Evolutionary conservation across 2,888 invertebrate species (phyloP), one percentile per base, ranked within the genome.

Genomic region (Dryobota labecula): DNA sequence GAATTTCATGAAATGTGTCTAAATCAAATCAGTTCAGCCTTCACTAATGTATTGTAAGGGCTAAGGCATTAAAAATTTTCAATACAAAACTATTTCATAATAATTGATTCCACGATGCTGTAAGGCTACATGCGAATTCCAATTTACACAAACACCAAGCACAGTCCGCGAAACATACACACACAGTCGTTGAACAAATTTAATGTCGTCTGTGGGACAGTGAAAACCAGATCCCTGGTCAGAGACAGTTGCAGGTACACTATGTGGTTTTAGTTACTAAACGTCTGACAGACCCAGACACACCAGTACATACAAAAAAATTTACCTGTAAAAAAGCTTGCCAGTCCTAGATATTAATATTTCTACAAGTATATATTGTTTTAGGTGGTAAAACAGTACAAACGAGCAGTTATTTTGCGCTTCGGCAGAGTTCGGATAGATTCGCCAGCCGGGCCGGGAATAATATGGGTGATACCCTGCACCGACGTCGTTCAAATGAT

Each of bases 381-480:
- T 57, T n/a, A 96, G 95, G 94, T 96, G 54, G 94, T 96, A 20
- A 94, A 95, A 80, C 95, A 96, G 85, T 96, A 96, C 86, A 95
- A 96, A 86, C 89, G 96, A 91, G 94, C 94, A 76, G 95, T 97
- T 18, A 94, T 97, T 72, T 92, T 97, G 81, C 94, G 97, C 36
- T 95, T 96, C 70, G 97, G 97, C 64, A 93, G 95, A 84, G 88
- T 97, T 36, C 90, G 96, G n/a, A 36, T 43, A 9, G 87, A 90
- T 60, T 91, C 91, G 0, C 92, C 92, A 11, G 90, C 88, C 2
- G 98, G 98, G 0, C 97, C 98, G 53, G 98, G 98, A 11, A 97
- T 99, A 85, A 98, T 99, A 91, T 99, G 99, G 95, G 97, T 99
- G 9, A 95, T 99, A 75, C 99, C 99, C 0, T 99, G 98, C 92